phyloP scores from a whole-genome alignment of 2,113 vertebrate genomes.

The Eleginops maclovinus region DNA sequence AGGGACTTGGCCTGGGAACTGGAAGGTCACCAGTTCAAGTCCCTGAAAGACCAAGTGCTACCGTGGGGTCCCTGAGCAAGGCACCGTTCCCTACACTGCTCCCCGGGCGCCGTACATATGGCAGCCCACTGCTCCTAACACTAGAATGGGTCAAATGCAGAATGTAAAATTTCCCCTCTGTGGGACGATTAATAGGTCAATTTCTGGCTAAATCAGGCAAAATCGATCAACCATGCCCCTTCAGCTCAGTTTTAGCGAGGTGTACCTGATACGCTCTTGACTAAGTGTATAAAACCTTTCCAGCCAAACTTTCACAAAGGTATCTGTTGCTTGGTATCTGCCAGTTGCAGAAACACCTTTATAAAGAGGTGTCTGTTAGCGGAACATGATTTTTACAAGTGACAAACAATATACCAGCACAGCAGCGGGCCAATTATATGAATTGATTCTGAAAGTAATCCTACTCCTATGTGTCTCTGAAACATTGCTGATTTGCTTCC shows the following conservation, averaged over 20 bases:
- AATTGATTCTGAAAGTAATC: neutral
- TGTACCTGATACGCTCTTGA: neutral
- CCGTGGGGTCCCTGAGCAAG: too few relatives aligned
- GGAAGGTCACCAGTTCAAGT: too few relatives aligned
- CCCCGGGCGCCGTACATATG: too few relatives aligned
- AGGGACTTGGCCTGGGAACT: too few relatives aligned
- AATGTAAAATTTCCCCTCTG: too few relatives aligned
- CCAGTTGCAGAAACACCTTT: neutral
- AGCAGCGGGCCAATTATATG: neutral
- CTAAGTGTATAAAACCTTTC: neutral
- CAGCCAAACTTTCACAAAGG: neutral
- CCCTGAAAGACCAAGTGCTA: too few relatives aligned
- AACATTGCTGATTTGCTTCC: neutral
- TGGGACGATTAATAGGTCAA: too few relatives aligned
- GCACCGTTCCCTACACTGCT: too few relatives aligned
- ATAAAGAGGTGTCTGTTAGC: conserved; percentile 3
- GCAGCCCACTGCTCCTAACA: too few relatives aligned
- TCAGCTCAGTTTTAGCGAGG: neutral
- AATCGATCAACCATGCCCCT: too few relatives aligned
- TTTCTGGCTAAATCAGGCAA: too few relatives aligned
- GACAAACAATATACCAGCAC: neutral
- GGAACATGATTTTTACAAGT: conserved; percentile 2
- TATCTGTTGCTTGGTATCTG: neutral
- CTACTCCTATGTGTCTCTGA: neutral
- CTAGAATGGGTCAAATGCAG: too few relatives aligned